Evolutionary conservation across 2,113 vertebrate genomes (phyloP), one percentile per base, ranked within the genome.

Genomic region (Okapia johnstoni): DNA sequence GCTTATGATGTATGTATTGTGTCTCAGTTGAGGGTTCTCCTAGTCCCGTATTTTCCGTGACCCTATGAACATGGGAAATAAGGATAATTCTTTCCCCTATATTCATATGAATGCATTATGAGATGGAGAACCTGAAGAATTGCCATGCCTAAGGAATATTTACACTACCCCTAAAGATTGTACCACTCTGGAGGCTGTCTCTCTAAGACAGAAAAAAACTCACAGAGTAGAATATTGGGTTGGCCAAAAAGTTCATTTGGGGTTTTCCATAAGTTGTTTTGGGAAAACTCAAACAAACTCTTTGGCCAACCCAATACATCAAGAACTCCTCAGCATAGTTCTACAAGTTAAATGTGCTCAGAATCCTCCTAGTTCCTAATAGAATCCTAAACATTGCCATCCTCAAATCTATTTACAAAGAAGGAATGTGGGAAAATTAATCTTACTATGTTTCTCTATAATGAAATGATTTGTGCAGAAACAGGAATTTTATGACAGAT

Each of bases 361-460:
- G 21, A 96, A n/a, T 85, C 58, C 21, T 77, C 36, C 28, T 0
- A 50, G 50, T 46, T 97, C 17, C 30, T 85, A 6, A 79, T 28
- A 94, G 13, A 92, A 77, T 76, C 48, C 94, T 30, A 70, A 1
- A 89, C 77, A 85, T 95, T 26, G 57, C 33, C 10, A 83, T 60
- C 30, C 88, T 88, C 60, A 94, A 93, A 80, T 54, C 57, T 25
- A 84, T 80, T 92, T 89, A 87, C 90, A 92, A n/a, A 93, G n/a
- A 16, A 60, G 50, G 25, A 77, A 86, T 13, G 28, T 50, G 19
- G 30, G n/a, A 36, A 66, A 46, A 63, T 6, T 85, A 58, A 89
- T 58, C 14, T 92, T n/a, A 90, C 21, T 63, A 2, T 50, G 40
- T 40, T 96, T 97, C 54, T 96, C 58, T 94, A 96, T 60, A 97